Evolutionary conservation across 2,113 vertebrate species (phyloP), one percentile per base, ranked within the genome.

Genomic region (Willisornis vidua): DNA sequence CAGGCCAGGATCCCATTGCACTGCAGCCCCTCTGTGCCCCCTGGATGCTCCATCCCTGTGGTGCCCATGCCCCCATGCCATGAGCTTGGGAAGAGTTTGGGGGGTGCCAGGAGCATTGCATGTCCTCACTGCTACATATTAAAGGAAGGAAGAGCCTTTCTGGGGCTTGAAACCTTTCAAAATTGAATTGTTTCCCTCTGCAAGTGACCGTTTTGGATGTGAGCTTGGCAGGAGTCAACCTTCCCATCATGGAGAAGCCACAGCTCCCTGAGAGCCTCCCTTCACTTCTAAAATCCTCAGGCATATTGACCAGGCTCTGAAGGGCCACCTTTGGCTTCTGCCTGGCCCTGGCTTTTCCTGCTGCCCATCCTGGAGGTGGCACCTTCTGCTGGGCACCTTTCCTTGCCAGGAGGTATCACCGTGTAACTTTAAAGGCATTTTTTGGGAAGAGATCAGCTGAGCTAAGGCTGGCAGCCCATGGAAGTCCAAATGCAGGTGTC

Each of bases 51-150:
- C 39, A 41, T 41, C 39, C 39, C 39, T 41, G 39, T 41, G 39
- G 39, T 10, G 37, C 37, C 37, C 9, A 3, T 16, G 31, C 6
- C 15, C 29, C 20, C 4, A 0, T 0, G 0, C 24, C 31, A 1
- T 7, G 10, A 81, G 61, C 66, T 62, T 19, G 7, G 46, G 45
- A 22, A 14, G 61, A 39, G 22, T 43, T 22, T 6, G 4, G 6
- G 17, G 26, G 19, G 5, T 46, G 6, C 8, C 55, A 6, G 80
- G 57, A 76, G 39, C 13, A 0, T 2, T 5, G 39, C 2, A 0
- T 0, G 8, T 14, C 67, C 52, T 35, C 5, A 0, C 9, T 33
- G 79, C 24, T 12, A 7, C 3, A 29, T 15, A 46, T 25, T 2
- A 10, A 25, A n/a, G 70, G 46, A 37, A 25, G 25, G 48, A 35